Percentiles rank a stretch among this genome's conserved stretches.
phyloP scores from a whole-genome alignment of 2,113 vertebrate species.

The Tinamus guttatus region DNA sequence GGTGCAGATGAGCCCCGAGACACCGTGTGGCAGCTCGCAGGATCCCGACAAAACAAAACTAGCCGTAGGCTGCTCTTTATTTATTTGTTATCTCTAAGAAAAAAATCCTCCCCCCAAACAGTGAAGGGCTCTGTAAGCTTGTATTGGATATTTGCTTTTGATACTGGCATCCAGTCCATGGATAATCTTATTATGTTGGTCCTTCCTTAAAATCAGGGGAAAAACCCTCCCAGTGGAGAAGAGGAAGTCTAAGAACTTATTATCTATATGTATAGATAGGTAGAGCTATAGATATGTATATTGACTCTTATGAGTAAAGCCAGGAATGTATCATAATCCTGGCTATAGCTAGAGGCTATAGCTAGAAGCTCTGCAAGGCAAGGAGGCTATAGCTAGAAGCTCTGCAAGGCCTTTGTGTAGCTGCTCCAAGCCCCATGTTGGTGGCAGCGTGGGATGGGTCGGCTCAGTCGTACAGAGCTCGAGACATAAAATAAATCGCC shows the following conservation, averaged over 20 bases:
- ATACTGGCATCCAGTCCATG: too few species aligned
- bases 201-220: neutral
- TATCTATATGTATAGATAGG: neutral
- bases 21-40: slow-evolving; percentile 21
- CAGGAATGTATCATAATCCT: neutral
- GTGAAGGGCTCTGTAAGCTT: neutral
- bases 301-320: neutral
- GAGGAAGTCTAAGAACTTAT: neutral
- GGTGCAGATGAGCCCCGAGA: neutral
- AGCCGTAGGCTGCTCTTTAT: neutral
- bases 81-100: too few species aligned
- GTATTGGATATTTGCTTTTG: neutral
- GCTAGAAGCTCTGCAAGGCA: neutral
- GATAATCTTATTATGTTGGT: neutral
- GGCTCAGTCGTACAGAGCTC: neutral
- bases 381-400: neutral
- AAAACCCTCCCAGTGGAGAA: neutral
- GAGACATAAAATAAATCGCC: slow-evolving; percentile 38
- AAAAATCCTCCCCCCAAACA: neutral
- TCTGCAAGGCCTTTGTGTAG: neutral
- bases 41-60: neutral
- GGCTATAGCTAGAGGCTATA: neutral
- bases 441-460: neutral
- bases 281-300: too few species aligned
- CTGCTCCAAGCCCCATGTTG: too few species aligned